Conservation (phyloP, 2,888 invertebrate genomes). For the Chrysolina haemoptera region DNA sequence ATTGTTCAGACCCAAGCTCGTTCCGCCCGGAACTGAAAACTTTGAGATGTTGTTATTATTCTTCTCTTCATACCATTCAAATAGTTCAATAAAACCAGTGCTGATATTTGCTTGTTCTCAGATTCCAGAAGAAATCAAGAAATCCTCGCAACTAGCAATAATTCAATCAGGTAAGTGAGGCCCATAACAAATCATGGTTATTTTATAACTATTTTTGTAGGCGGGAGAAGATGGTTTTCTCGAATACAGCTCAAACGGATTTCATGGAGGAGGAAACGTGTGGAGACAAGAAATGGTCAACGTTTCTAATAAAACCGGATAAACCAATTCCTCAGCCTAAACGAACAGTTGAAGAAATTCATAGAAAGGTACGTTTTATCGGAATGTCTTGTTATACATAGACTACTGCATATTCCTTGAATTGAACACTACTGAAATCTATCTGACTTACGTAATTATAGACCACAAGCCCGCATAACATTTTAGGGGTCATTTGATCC, state of each 20-base stretch:
- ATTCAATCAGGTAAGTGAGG: background rate
- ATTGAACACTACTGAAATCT: no score
- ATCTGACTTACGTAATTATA: no score
- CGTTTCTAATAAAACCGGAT: slow-evolving; percentile 83
- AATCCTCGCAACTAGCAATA: background rate
- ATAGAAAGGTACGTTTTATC: slow-evolving; percentile 56
- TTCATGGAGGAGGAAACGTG: slow-evolving; percentile 48
- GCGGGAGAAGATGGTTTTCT: slow-evolving; percentile 38
- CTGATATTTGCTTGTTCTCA: background rate
- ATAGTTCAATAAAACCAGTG: background rate
- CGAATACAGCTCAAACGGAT: slow-evolving; percentile 39
- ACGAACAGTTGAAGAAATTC: slow-evolving; percentile 55
- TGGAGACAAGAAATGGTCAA: slow-evolving; percentile 78
- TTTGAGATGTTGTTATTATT: no score
- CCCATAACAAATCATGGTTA: no score
- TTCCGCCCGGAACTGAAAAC: no score
- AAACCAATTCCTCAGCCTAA: slow-evolving; percentile 75
- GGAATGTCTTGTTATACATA: background rate
- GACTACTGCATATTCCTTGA: background rate
- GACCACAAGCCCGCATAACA: no score
- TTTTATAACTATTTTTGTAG: background rate
- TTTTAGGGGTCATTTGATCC: no score
- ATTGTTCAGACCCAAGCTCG: no score
- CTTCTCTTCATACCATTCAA: no score
- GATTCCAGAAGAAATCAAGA: slow-evolving; percentile 25